Evolutionary conservation across 2,888 invertebrate genomes (phyloP).

Genomic region (Tanytarsus gracilentus): DNA sequence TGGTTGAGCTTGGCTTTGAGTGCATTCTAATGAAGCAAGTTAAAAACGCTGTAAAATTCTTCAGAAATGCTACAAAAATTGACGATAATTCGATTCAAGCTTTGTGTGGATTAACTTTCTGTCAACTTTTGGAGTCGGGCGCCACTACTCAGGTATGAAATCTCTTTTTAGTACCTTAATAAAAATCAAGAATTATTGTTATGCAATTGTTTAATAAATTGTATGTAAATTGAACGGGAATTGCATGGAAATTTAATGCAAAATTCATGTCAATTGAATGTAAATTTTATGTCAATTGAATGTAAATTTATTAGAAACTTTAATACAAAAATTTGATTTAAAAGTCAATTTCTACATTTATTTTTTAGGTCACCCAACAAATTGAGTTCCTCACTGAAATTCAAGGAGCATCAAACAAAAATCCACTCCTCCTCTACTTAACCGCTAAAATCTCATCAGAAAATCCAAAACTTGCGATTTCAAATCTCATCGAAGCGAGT

Average conservation of each 20-base stretch:
- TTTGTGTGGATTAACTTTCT: constrained; percentile 70
- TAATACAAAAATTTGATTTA: too few species aligned
- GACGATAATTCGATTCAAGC: constrained; percentile 76
- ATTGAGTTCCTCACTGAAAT: constrained; percentile 76
- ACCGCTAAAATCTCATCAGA: constrained; percentile 55
- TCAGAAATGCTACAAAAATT: constrained; percentile 70
- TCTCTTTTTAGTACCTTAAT: too few species aligned
- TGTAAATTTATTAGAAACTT: too few species aligned
- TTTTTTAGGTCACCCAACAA: constrained; percentile 78
- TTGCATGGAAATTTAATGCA: too few species aligned
- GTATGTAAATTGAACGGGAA: too few species aligned
- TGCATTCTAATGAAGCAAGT: constrained; percentile 61
- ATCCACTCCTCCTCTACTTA: constrained; percentile 59
- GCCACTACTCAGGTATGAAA: constrained; percentile 59
- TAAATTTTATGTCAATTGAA: too few species aligned
- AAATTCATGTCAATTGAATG: too few species aligned
- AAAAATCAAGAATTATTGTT: too few species aligned
- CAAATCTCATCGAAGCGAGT: constrained; percentile 54
- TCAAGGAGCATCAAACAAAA: constrained; percentile 53
- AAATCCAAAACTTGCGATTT: constrained; percentile 48
- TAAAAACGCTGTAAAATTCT: constrained; percentile 71
- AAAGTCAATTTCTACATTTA: too few species aligned
- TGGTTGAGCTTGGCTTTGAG: constrained; percentile 77
- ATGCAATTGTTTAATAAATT: too few species aligned
- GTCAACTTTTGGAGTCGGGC: constrained; percentile 68